A percentile compares a stretch with the other conserved stretches of the same genome.
Conservation (phyloP, 2,113 vertebrate genomes). For the Tenebrosternarchus preto region DNA sequence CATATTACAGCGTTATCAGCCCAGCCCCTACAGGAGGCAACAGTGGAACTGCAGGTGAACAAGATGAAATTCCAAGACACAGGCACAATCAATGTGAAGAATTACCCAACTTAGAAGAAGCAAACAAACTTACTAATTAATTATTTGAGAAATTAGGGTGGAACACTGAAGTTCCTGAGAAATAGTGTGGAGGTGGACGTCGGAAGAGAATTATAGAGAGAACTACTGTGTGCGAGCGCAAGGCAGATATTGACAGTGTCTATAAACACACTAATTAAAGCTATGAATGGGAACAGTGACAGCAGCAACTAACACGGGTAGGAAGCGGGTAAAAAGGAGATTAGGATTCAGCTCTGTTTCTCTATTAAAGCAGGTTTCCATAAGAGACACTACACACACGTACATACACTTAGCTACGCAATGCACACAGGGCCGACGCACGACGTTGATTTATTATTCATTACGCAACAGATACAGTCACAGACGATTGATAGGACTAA, state of each 20-base stretch:
- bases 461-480: slow-evolving; percentile 17
- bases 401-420: background rate
- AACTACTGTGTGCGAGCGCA: background rate
- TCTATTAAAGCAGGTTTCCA: slow-evolving; percentile 42
- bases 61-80: slow-evolving; percentile 65
- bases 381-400: slow-evolving; percentile 6
- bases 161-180: slow-evolving; percentile 12
- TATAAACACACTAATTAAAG: slow-evolving; percentile 54
- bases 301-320: slow-evolving; percentile 32
- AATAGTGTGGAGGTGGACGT: slow-evolving; percentile 1
- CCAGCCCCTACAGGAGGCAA: slow-evolving; percentile 52
- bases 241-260: slow-evolving; percentile 56
- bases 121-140: slow-evolving; percentile 63
- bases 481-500: slow-evolving; percentile 38
- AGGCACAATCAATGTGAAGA: slow-evolving; percentile 56
- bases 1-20: background rate
- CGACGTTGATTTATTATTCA: slow-evolving; percentile 33
- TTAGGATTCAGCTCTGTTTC: slow-evolving; percentile 37
- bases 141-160: slow-evolving; percentile 50
- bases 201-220: background rate
- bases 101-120: slow-evolving; percentile 66
- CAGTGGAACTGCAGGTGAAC: slow-evolving; percentile 67
- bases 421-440: slow-evolving; percentile 16
- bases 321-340: slow-evolving; percentile 39
- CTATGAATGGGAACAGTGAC: slow-evolving; percentile 39